Base-by-base conservation (phyloP, 2,113 vertebrate genomes). In the Xenus cinereus region DNA sequence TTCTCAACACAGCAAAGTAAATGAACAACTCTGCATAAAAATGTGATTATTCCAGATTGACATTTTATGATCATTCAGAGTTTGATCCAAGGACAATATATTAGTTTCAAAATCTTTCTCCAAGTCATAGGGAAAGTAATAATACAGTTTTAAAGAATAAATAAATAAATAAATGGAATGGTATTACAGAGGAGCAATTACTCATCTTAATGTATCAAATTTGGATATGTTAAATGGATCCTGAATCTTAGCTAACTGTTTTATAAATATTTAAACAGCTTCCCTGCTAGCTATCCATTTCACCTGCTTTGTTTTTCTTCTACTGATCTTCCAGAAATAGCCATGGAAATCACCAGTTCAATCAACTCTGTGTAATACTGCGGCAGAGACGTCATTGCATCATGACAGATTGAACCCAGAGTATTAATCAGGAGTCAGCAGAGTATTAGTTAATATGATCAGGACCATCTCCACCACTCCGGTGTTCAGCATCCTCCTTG, bases 201-300 rank as follows among this genome's bases (percentile, higher is more conserved):
- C 48, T 97, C 89, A 92, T 90, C 62, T 82, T 90, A 95, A 83
- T 78, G 76, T 57, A 94, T 85, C 73, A 96, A 93, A 90, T 92
- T 95, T 82, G 67, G 63, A 77, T 92, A 71, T 67, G 89, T 87
- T 93, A 93, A 96, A 95, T 84, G 68, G 39, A 84, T 94, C 51
- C 75, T 88, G 85, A 92, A 74, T 88, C 89, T 96, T 84, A 94
- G 94, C 86, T 93, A 96, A 95, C 69, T 79, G 64, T 89, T 97
- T 57, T 60, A 95, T 95, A 90, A 97, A 95, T 96, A 93, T 94
- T 97, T 97, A 84, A 97, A 73, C 80, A 95, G 69, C 77, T 79
- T 89, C 77, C 75, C 66, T 89, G 53, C 3, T 24, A 81, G 83
- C 77, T 81, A 82, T 87, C 86, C 74, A 59, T 92, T 91, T 86